phyloP scores from a whole-genome alignment of 1,140 invertebrate genomes.

The Hirudo medicinalis region DNA sequence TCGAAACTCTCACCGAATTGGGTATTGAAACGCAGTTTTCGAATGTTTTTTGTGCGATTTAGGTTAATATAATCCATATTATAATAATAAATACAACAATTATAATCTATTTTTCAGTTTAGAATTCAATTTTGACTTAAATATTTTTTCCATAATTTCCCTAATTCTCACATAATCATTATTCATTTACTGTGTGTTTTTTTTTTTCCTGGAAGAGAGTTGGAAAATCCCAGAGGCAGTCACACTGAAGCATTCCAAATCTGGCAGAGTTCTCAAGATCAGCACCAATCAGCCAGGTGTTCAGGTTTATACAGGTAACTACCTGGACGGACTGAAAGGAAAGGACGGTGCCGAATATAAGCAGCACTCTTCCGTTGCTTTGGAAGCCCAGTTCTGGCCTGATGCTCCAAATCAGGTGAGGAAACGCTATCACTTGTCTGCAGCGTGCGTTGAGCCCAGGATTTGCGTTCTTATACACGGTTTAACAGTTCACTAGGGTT shows the following conservation, averaged over 20 bases:
- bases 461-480: too few relatives aligned
- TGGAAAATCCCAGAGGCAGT: slow-evolving; percentile 11
- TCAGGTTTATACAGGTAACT: slow-evolving; percentile 74
- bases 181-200: slow-evolving; percentile 3
- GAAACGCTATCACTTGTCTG: neutral
- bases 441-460: neutral
- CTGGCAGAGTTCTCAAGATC: slow-evolving; percentile 61
- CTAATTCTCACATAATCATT: slow-evolving; percentile 9
- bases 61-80: too few relatives aligned
- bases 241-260: slow-evolving; percentile 52
- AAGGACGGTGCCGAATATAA: slow-evolving; percentile 57
- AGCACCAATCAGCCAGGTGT: slow-evolving; percentile 63
- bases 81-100: too few relatives aligned
- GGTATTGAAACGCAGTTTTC: too few relatives aligned
- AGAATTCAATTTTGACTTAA: too few relatives aligned
- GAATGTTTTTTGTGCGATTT: too few relatives aligned
- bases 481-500: too few relatives aligned
- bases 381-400: slow-evolving; percentile 84
- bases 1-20: slow-evolving; percentile 38
- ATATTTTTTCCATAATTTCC: too few relatives aligned
- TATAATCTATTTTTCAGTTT: too few relatives aligned
- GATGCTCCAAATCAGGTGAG: slow-evolving; percentile 69
- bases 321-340: slow-evolving; percentile 51
- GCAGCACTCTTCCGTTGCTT: slow-evolving; percentile 66
- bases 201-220: neutral